phyloP scores from a whole-genome alignment of 2,888 invertebrate genomes.

The Cephonodes hylas region DNA sequence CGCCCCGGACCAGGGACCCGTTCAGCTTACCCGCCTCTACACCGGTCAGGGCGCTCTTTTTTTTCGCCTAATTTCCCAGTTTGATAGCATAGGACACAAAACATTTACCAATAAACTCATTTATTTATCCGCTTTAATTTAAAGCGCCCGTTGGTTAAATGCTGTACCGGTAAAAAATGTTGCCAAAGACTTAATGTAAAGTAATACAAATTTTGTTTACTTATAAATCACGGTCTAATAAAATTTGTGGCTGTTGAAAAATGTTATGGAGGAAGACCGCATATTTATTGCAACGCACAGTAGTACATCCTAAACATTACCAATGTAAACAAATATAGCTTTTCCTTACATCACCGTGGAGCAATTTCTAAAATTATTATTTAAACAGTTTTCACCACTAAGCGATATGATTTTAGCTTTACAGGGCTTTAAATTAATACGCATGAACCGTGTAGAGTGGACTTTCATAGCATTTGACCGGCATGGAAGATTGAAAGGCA shows the following conservation, averaged over 20 bases:
- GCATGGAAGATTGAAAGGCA: slow-evolving; percentile 33
- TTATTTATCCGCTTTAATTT: slow-evolving; percentile 5
- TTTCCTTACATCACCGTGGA: not conserved
- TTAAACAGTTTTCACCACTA: slow-evolving; percentile 10
- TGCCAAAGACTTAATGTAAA: not conserved
- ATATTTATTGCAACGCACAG: not conserved
- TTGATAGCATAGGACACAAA: slow-evolving; percentile 54
- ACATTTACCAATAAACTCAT: slow-evolving; percentile 31
- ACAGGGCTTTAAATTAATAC: slow-evolving; percentile 31
- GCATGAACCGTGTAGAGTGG: slow-evolving; percentile 32
- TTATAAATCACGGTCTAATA: not conserved
- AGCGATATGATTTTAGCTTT: slow-evolving; percentile 12
- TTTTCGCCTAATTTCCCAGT: slow-evolving; percentile 77
- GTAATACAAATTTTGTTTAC: not conserved
- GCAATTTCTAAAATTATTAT: slow-evolving; percentile 5
- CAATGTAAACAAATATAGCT: slow-evolving; percentile 3
- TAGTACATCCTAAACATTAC: slow-evolving; percentile 1
- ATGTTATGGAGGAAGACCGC: not conserved
- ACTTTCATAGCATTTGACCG: slow-evolving; percentile 37
- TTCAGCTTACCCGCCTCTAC: slow-evolving; percentile 84
- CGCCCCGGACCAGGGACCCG: slow-evolving; percentile 82
- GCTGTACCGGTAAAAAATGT: not conserved
- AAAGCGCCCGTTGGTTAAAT: not conserved
- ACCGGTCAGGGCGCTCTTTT: slow-evolving; percentile 84
- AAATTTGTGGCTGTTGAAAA: not conserved